phyloP scores from a whole-genome alignment of 2,113 vertebrate genomes.

The Phrynosoma platyrhinos region DNA sequence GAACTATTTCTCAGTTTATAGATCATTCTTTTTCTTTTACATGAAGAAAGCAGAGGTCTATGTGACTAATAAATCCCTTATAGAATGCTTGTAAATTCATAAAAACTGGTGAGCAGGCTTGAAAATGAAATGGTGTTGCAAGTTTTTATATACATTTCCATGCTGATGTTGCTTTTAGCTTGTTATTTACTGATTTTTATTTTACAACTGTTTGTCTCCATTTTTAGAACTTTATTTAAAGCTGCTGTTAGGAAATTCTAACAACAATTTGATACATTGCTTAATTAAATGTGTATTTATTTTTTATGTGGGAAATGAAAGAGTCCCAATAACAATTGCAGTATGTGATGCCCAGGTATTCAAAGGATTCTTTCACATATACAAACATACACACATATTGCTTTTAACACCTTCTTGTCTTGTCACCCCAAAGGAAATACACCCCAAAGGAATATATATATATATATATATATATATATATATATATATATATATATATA shows the following conservation, averaged over 20 bases:
- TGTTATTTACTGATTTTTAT: not conserved
- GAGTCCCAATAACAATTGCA: not conserved
- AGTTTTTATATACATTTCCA: not conserved
- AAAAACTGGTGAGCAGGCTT: not conserved
- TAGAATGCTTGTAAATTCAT: not conserved
- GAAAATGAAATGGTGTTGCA: not conserved
- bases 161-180: not conserved
- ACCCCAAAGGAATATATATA: too few relatives aligned
- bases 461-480: too few relatives aligned
- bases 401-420: not conserved
- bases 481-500: too few relatives aligned
- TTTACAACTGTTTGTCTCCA: not conserved
- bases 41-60: not conserved
- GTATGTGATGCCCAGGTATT: not conserved
- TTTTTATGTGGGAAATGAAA: constrained; percentile 6
- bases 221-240: constrained; percentile 31
- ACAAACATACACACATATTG: not conserved
- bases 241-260: not conserved
- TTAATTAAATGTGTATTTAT: constrained; percentile 9
- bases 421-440: not conserved
- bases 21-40: not conserved
- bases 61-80: constrained; percentile 24
- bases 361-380: not conserved
- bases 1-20: constrained; percentile 45
- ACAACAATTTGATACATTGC: not conserved